Percentiles rank a stretch among this genome's conserved stretches.
Evolutionary conservation across 2,113 vertebrate genomes (phyloP).

Genomic region (Pitta sordida): DNA sequence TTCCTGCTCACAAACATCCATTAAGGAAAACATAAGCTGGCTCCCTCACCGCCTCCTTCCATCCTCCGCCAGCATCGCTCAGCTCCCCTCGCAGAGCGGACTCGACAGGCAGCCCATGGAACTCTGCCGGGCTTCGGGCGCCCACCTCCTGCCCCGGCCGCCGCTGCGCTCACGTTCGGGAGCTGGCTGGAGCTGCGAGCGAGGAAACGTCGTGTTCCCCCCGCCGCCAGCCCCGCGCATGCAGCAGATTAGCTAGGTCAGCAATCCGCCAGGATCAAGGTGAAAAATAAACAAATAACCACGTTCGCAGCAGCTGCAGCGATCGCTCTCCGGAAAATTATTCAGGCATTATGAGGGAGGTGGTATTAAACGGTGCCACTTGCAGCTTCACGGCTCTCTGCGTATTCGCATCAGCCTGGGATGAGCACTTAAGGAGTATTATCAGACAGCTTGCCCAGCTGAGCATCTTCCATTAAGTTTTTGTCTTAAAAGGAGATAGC

Average conservation of each 20-base stretch:
- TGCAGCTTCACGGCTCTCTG: constrained; percentile 72
- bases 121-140: not conserved
- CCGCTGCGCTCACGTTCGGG: not conserved
- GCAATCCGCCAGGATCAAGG: constrained; percentile 68
- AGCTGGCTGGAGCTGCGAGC: not conserved
- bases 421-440: constrained; percentile 72
- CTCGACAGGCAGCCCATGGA: not conserved
- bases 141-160: not conserved
- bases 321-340: constrained; percentile 73
- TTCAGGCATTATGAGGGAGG: constrained; percentile 69
- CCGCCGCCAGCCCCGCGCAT: not conserved
- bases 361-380: constrained; percentile 70
- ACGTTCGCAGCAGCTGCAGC: constrained; percentile 35
- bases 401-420: constrained; percentile 49
- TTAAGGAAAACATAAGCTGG: constrained; percentile 38
- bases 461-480: constrained; percentile 77
- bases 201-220: not conserved
- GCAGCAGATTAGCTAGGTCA: constrained; percentile 65
- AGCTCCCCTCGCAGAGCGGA: not conserved
- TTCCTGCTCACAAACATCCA: constrained; percentile 65
- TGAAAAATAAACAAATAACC: constrained; percentile 74
- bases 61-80: not conserved
- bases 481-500: constrained; percentile 70
- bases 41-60: constrained; percentile 17
- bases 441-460: constrained; percentile 58